Percentiles rank a stretch among this genome's conserved stretches.
Conservation (phyloP, 30 jellyfish, hydroid and myxozoan genomes). For the Rhopilema esculentum region DNA sequence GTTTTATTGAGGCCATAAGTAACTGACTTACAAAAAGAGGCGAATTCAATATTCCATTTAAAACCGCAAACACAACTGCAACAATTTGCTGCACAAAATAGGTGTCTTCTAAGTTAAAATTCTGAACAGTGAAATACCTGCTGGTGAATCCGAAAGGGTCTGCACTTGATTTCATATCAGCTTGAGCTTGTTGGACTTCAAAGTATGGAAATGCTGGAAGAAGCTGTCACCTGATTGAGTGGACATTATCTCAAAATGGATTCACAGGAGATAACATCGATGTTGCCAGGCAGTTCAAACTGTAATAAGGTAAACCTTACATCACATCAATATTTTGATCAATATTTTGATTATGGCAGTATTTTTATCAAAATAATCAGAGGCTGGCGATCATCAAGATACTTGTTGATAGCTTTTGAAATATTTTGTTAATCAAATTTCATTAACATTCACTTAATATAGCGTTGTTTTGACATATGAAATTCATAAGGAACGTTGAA, state of each 20-base stretch:
- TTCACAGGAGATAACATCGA: not conserved
- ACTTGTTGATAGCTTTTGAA: too few relatives aligned
- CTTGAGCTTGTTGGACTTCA: not conserved
- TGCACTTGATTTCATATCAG: not conserved
- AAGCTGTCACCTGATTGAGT: not conserved
- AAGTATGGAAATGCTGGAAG: not conserved
- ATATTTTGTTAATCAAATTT: too few relatives aligned
- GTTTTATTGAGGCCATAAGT: not conserved
- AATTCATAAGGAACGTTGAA: too few relatives aligned
- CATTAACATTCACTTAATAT: too few relatives aligned
- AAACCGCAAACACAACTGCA: not conserved
- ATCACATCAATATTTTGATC: too few relatives aligned
- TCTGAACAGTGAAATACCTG: not conserved
- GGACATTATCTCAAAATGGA: not conserved
- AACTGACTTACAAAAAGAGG: not conserved
- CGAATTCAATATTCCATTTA: not conserved
- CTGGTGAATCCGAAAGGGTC: not conserved
- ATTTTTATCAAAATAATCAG: too few relatives aligned
- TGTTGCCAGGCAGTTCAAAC: not conserved
- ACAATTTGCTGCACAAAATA: not conserved
- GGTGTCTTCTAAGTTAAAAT: not conserved
- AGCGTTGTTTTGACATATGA: too few relatives aligned
- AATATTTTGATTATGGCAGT: not conserved
- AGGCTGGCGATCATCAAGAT: too few relatives aligned
- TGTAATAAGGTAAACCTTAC: not conserved